Base-by-base conservation (phyloP, 2,797 vertebrate genomes). In the Phalloptychus januarius region DNA sequence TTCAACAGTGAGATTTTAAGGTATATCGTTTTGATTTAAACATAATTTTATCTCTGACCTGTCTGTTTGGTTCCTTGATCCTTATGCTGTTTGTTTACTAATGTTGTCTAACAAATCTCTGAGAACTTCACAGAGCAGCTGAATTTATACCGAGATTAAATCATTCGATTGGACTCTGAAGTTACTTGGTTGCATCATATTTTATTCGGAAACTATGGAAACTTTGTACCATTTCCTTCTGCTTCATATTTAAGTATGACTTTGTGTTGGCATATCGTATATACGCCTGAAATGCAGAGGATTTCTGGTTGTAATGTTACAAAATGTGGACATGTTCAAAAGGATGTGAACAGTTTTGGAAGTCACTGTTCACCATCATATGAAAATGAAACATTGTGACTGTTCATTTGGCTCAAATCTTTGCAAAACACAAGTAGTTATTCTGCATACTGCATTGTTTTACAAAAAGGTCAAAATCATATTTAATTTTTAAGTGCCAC, bases 381-480 rank as follows among this genome's bases (percentile, higher is more conserved):
- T 20, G 11, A 40, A 42, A n/a, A 69, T 69, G 33, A 63, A 69
- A 4, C 4, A n/a, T 25, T 42, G 5, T 40, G 11, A 42, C 38
- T 7, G 40, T 42, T n/a, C 23, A 20, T 42, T 69, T 42, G 4
- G 38, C 11, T 42, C 65, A 36, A 67, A 33, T 70, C 44, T 72
- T 48, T 20, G 28, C 23, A 72, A n/a, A 40, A 23, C 46, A 33
- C 23, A n/a, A 56, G 72, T 7, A 74, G n/a, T 81, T 80, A 81
- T 72, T 81, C 58, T 33, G n/a, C 12, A 28, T 31, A 28, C 4
- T 15, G 15, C 16, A 33, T 33, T 61, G 56, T 1, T 71, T 74
- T 31, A 74, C 63, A 74, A 45, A 81, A 74, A 52, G 44, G 52
- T 63, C 77, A 50, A 61, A 79, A 71, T 74, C 13, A 7, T 38